phyloP scores from a whole-genome alignment of 2,113 vertebrate genomes.

The Choloepus hoffmanni region DNA sequence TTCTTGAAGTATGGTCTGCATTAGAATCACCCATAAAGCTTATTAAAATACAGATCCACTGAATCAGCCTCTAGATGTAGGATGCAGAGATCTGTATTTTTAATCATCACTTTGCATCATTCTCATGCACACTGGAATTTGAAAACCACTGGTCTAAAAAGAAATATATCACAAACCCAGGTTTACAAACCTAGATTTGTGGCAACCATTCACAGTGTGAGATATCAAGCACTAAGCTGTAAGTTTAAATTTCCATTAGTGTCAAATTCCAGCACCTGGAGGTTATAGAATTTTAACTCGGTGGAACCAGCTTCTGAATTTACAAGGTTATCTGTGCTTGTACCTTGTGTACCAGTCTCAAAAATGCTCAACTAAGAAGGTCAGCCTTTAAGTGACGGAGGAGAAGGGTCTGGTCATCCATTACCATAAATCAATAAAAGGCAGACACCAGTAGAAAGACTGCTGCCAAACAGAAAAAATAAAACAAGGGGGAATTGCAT shows the following conservation, averaged over 20 bases:
- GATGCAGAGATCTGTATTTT: not conserved
- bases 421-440: conserved; percentile 68
- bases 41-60: not conserved
- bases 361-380: conserved; percentile 58
- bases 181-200: conserved; percentile 45
- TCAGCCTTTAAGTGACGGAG: conserved; percentile 56
- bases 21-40: not conserved
- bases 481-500: conserved; percentile 15
- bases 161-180: not conserved
- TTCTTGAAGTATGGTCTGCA: not conserved
- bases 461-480: conserved; percentile 31
- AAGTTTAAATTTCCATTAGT: conserved; percentile 20
- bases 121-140: conserved; percentile 13
- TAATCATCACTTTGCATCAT: not conserved
- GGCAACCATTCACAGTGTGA: not conserved
- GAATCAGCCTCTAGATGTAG: not conserved
- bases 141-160: not conserved
- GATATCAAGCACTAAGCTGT: not conserved
- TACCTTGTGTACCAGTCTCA: conserved; percentile 16
- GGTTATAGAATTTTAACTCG: conserved; percentile 65
- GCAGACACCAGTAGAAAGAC: conserved; percentile 37
- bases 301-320: conserved; percentile 5
- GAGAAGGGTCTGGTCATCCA: conserved; percentile 50
- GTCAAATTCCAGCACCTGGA: not conserved
- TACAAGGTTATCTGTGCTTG: conserved; percentile 52